Conservation (phyloP, 2,797 vertebrate species). For the Yasuhikotakia modesta region DNA sequence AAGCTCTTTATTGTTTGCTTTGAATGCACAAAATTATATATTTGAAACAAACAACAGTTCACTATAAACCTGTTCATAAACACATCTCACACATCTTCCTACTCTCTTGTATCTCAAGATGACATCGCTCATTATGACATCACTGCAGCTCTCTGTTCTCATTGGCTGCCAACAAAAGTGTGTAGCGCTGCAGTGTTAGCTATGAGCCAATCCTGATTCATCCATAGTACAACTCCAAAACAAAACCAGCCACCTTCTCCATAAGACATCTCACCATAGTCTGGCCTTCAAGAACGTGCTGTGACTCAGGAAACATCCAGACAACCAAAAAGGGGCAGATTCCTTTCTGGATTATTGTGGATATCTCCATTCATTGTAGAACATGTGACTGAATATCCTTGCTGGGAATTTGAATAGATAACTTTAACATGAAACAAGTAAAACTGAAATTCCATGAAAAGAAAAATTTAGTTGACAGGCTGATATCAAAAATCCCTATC, state of each 20-base stretch:
- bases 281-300: background rate
- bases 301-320: background rate
- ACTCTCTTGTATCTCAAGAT: conserved; percentile 31
- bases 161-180: conserved; percentile 46
- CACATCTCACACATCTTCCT: too few relatives aligned
- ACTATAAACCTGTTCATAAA: too few relatives aligned
- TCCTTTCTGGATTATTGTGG: conserved; percentile 6
- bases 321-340: background rate
- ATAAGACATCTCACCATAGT: background rate
- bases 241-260: too few relatives aligned
- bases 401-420: conserved; percentile 15
- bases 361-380: background rate
- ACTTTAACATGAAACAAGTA: conserved; percentile 3
- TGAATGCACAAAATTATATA: background rate
- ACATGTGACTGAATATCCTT: conserved; percentile 13
- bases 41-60: background rate
- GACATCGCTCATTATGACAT: conserved; percentile 42
- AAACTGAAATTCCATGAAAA: background rate
- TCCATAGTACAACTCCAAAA: background rate
- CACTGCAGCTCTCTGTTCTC: background rate
- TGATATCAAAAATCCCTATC: background rate
- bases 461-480: background rate
- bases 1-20: background rate
- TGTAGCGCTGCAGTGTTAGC: conserved; percentile 21
- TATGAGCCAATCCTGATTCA: conserved; percentile 32